These are phyloP conservation scores for Galeopterus variegatus DNA, from an alignment of 2,113 vertebrate species.

Conservation along the genomic window DNA sequence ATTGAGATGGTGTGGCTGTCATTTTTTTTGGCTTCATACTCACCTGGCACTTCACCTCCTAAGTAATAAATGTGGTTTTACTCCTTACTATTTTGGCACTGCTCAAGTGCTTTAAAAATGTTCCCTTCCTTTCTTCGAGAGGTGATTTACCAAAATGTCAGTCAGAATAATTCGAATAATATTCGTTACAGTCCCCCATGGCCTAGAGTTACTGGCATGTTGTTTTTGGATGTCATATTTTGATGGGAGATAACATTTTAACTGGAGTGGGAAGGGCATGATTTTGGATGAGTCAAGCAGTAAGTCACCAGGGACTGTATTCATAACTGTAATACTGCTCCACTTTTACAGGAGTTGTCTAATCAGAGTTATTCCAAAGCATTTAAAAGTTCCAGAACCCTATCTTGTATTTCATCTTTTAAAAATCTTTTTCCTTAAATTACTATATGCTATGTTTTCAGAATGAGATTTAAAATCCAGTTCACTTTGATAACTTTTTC, in stretches of 20 bases:
- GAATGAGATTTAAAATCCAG: constrained; percentile 56
- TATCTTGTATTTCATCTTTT: constrained; percentile 67
- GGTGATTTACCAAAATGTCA: constrained; percentile 86
- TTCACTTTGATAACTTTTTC: constrained; percentile 61
- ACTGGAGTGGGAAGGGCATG: constrained; percentile 76
- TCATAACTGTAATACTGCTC: constrained; percentile 70
- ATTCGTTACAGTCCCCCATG: constrained; percentile 78
- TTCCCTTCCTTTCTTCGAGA: constrained; percentile 79
- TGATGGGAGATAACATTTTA: constrained; percentile 85
- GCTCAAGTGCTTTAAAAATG: constrained; percentile 76
- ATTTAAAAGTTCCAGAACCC: constrained; percentile 71
- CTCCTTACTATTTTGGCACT: constrained; percentile 77
- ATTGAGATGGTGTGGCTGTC: constrained; percentile 36
- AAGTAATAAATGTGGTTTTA: constrained; percentile 64
- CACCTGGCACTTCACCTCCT: constrained; percentile 56
- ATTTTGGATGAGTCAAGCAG: constrained; percentile 81
- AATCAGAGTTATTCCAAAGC: constrained; percentile 72
- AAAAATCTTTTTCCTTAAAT: constrained; percentile 72
- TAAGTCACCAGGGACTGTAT: constrained; percentile 77
- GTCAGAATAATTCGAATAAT: constrained; percentile 83
- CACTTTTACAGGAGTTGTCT: constrained; percentile 74
- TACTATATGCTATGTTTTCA: constrained; percentile 60
- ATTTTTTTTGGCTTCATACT: constrained; percentile 70
- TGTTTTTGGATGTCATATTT: constrained; percentile 84
- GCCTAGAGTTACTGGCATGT: constrained; percentile 83